Conservation (phyloP, 1,140 invertebrate species). For the Pseudomyrmex dendroicus region DNA sequence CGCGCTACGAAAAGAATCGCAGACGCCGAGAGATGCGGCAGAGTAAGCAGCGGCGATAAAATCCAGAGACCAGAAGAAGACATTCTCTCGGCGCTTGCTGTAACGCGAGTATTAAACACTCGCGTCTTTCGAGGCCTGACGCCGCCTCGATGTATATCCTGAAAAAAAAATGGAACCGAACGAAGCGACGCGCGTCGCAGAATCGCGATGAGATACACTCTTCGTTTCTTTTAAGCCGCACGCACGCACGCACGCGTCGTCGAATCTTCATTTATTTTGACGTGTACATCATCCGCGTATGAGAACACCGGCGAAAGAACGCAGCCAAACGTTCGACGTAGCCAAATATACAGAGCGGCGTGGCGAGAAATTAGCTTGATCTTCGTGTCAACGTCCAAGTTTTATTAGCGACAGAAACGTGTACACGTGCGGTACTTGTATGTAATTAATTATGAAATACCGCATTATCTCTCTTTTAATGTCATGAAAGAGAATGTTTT, state of each 20-base stretch:
- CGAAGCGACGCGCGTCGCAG: too few species aligned
- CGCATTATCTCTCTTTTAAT: too few species aligned
- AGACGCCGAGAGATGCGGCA: neutral
- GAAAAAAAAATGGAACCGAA: too few species aligned
- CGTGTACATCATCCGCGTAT: neutral
- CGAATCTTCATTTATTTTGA: neutral
- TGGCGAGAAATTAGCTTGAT: neutral
- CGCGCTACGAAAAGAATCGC: slow-evolving; percentile 35
- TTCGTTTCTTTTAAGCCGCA: too few species aligned
- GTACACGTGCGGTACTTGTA: neutral
- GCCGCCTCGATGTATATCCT: too few species aligned
- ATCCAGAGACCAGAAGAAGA: slow-evolving; percentile 28
- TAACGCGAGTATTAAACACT: slow-evolving; percentile 23
- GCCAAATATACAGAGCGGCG: neutral
- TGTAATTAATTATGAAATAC: too few species aligned
- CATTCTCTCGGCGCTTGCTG: neutral
- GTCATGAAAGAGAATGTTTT: too few species aligned
- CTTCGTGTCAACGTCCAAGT: neutral
- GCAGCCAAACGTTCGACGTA: neutral
- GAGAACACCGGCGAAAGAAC: neutral
- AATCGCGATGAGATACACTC: too few species aligned
- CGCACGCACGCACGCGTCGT: too few species aligned
- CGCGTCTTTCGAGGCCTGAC: too few species aligned
- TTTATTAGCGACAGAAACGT: slow-evolving; percentile 25
- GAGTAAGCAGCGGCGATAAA: slow-evolving; percentile 28